phyloP scores from a whole-genome alignment of 1,140 invertebrate genomes.

The Armadillidium nasatum region DNA sequence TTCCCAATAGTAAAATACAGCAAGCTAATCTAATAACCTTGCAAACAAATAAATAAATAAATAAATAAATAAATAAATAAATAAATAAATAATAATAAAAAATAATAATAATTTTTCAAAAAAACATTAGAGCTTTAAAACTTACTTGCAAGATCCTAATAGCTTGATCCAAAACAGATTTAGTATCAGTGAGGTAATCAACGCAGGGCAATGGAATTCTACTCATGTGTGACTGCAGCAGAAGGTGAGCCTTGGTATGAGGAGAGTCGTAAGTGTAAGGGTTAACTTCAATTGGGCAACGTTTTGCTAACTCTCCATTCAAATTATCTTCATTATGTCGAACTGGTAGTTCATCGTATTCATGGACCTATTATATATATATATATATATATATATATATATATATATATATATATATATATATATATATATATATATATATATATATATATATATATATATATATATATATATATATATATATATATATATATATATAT shows the following conservation, averaged over 20 bases:
- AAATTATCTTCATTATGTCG: conserved; percentile 95
- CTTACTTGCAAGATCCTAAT: conserved; percentile 77
- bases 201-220: conserved; percentile 73
- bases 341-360: conserved; percentile 92
- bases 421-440: conserved; percentile 14
- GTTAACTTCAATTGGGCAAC: conserved; percentile 69
- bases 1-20: too few relatives aligned
- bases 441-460: not conserved
- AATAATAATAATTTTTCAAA: not conserved
- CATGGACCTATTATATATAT: conserved; percentile 58
- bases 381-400: not conserved
- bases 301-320: conserved; percentile 82
- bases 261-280: conserved; percentile 74
- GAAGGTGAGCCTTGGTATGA: conserved; percentile 86
- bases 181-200: conserved; percentile 94
- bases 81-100: too few relatives aligned
- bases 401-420: conserved; percentile 15
- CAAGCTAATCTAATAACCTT: too few relatives aligned
- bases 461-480: conserved; percentile 14
- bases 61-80: too few relatives aligned
- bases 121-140: conserved; percentile 11
- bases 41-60: too few relatives aligned
- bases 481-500: conserved; percentile 12
- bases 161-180: conserved; percentile 92
- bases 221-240: conserved; percentile 90